These are phyloP conservation scores for Hydropsyche betteni DNA, from an alignment of 2,888 invertebrate species.

Conservation along the genomic window DNA sequence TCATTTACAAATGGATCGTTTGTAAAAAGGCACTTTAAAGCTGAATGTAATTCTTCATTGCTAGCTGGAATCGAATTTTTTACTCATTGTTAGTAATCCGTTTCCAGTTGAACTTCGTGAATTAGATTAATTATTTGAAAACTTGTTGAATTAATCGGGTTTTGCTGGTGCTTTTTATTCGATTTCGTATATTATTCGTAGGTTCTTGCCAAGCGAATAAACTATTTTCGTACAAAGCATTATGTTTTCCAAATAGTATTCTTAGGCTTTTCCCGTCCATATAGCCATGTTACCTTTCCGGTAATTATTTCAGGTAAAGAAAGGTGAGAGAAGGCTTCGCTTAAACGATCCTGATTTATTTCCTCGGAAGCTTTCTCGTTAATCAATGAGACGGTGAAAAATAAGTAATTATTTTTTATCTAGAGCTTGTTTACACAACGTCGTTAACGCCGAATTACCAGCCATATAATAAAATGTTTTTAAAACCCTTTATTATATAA, in stretches of 20 bases:
- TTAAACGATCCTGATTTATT: slow-evolving; percentile 30
- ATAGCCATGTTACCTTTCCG: slow-evolving; percentile 12
- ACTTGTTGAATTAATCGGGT: slow-evolving; percentile 36
- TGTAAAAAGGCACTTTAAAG: slow-evolving; percentile 18
- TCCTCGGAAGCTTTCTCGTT: slow-evolving; percentile 14
- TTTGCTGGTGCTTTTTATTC: neutral
- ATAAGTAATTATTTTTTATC: slow-evolving; percentile 29
- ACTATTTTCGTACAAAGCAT: no score
- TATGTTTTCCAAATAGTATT: neutral
- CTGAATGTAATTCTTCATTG: slow-evolving; percentile 19
- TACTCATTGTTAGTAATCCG: slow-evolving; percentile 31
- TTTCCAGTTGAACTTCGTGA: slow-evolving; percentile 21
- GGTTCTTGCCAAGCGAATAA: neutral
- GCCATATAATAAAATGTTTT: no score
- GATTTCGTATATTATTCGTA: neutral
- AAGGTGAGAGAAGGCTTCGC: slow-evolving; percentile 22
- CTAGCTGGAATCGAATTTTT: slow-evolving; percentile 25
- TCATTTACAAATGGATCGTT: neutral
- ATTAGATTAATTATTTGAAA: slow-evolving; percentile 40
- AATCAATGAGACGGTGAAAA: slow-evolving; percentile 27
- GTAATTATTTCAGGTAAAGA: slow-evolving; percentile 28
- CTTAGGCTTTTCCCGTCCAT: neutral
- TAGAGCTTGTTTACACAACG: slow-evolving; percentile 4
- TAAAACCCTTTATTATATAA: no score
- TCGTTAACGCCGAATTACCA: neutral